A percentile compares a stretch with the other conserved stretches of the same genome.
These are phyloP conservation scores for Sesia bembeciformis DNA, from an alignment of 2,888 invertebrate species.

Conservation along the genomic window DNA sequence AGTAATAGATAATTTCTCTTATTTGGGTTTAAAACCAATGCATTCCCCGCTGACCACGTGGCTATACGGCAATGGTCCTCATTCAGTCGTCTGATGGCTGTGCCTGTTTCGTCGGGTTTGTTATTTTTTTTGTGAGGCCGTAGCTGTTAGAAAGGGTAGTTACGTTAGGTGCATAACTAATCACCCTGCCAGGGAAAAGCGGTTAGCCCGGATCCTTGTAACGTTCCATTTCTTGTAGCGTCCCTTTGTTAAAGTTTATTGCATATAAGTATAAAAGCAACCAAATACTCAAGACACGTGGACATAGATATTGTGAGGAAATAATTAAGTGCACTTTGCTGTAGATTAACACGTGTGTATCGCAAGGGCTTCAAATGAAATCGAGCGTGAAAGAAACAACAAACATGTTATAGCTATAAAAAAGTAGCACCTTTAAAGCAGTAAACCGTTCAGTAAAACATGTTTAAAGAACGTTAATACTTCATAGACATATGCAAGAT, in stretches of 20 bases:
- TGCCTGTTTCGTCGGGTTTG: too few relatives aligned
- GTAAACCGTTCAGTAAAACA: conserved; percentile 10
- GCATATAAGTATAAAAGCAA: conserved; percentile 41
- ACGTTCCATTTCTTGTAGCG: conserved; percentile 14
- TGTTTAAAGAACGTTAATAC: conserved; percentile 18
- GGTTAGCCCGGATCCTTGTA: conserved; percentile 65
- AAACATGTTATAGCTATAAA: neutral
- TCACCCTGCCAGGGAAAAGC: conserved; percentile 13
- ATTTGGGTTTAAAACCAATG: too few relatives aligned
- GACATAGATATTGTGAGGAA: too few relatives aligned
- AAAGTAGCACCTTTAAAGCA: conserved; percentile 11
- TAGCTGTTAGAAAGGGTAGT: neutral
- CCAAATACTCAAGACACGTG: conserved; percentile 5
- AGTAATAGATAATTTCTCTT: too few relatives aligned
- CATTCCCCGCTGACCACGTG: too few relatives aligned
- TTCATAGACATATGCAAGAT: conserved; percentile 32
- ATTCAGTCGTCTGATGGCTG: too few relatives aligned
- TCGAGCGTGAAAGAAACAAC: conserved; percentile 14
- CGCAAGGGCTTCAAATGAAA: conserved; percentile 11
- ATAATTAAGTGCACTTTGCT: too few relatives aligned
- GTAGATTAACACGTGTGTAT: neutral
- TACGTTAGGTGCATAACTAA: neutral
- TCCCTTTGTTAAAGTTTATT: conserved; percentile 27
- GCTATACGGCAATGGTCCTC: too few relatives aligned
- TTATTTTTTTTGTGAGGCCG: neutral